Evolutionary conservation across 2,113 vertebrate genomes (phyloP), one percentile per base, ranked within the genome.

Genomic region (Aleadryas rufinucha): DNA sequence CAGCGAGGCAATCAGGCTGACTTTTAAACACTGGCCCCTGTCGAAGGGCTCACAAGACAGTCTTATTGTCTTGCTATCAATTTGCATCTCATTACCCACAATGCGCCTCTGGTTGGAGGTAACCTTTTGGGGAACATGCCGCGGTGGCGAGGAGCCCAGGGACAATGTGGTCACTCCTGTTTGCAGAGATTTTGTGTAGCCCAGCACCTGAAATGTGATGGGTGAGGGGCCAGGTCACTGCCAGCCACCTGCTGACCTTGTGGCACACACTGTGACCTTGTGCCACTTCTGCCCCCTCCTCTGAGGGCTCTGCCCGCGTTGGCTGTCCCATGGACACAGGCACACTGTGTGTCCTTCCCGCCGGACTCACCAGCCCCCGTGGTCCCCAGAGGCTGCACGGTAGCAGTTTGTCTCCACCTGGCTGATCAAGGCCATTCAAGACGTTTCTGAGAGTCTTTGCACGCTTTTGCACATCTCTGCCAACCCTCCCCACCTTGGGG

Each of bases 11-110:
- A 98, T 98, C 98, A 98, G 97, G 71, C 97, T 97, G 97, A 98
- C 98, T 98, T 97, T 95, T 97, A 97, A 97, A 97, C 97, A 97
- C 97, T 97, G 97, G 95, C 84, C 97, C 97, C 97, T 83, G 83
- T 93, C 21, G 87, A 96, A 96, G 94, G 89, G 95, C 93, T 97
- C 97, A 96, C 84, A 95, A 95, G 97, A 96, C 97, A 96, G 97
- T 90, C 97, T 98, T 97, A 98, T 98, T 98, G 98, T 98, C 97
- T 98, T 80, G 93, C 96, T 97, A 96, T 97, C 98, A 98, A 98
- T 98, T 98, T 98, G 96, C 98, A 98, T 98, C 97, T 98, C 98
- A 98, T 98, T 98, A 98, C 98, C 96, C 98, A 98, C 96, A 97
- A 60, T 88, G 84, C 54, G 28, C 89, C 26, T 37, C 72, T 97